Evolutionary conservation across 2,113 vertebrate genomes (phyloP).

Genomic region (Neolamprologus cancellatus): DNA sequence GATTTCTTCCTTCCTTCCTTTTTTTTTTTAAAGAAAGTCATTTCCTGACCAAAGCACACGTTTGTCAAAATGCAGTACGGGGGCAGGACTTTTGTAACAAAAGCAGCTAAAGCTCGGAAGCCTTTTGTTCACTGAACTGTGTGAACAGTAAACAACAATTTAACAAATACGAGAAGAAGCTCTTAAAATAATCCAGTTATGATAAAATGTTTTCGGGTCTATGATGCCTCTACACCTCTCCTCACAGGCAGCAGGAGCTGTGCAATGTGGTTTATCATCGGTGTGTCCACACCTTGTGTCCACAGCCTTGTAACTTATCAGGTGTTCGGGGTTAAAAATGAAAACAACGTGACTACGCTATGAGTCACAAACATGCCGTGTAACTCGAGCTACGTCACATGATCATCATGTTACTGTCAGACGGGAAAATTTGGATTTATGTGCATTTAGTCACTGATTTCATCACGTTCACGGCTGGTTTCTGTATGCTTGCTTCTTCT

Average conservation of each 20-base stretch:
- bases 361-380: background rate
- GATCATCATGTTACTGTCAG: background rate
- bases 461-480: background rate
- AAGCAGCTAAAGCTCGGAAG: background rate
- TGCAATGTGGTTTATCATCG: background rate
- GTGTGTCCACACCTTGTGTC: slow-evolving; percentile 7
- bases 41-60: background rate
- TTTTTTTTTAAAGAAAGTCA: background rate
- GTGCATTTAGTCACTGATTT: background rate
- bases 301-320: background rate
- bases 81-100: background rate
- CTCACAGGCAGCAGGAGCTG: background rate
- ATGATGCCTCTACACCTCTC: no score
- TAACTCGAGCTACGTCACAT: background rate
- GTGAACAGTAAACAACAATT: background rate
- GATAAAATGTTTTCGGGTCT: background rate
- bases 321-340: background rate
- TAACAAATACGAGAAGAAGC: background rate
- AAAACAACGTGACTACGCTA: background rate
- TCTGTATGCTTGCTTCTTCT: background rate
- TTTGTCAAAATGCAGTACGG: background rate
- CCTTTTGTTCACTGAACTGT: background rate
- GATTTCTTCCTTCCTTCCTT: background rate
- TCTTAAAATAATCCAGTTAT: background rate
- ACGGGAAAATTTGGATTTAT: background rate